Percentiles rank a stretch among this genome's conserved stretches.
Evolutionary conservation across 2,797 vertebrate species (phyloP).

Genomic region (Antrozous pallidus): DNA sequence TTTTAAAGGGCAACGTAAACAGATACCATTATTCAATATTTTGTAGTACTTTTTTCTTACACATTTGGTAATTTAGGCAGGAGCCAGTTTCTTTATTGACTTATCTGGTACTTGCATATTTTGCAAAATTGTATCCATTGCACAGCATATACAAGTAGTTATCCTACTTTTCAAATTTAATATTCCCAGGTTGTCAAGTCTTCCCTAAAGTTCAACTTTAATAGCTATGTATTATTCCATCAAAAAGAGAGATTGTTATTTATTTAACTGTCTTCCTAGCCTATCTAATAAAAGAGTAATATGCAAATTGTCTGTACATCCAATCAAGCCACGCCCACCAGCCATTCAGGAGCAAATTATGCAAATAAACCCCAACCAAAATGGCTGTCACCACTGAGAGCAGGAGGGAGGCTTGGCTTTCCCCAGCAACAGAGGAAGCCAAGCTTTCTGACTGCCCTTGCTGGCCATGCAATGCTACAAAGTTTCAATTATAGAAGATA

Average conservation of each 20-base stretch:
- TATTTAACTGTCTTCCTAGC: not conserved
- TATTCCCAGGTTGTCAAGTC: not conserved
- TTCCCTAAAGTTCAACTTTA: not conserved
- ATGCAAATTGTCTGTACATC: too few relatives aligned
- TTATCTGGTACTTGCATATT: not conserved
- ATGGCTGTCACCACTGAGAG: too few relatives aligned
- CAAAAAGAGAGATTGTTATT: not conserved
- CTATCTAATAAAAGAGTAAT: too few relatives aligned
- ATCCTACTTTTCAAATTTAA: conserved; percentile 20
- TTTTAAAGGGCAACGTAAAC: not conserved
- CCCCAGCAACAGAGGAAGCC: too few relatives aligned
- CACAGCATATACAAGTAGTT: not conserved
- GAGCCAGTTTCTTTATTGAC: not conserved
- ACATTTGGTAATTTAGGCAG: not conserved
- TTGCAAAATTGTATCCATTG: not conserved
- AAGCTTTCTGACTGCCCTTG: too few relatives aligned
- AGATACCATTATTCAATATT: not conserved
- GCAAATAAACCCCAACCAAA: too few relatives aligned
- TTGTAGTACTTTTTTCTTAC: not conserved
- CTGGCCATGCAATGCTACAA: too few relatives aligned
- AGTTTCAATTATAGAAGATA: too few relatives aligned
- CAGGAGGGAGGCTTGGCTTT: too few relatives aligned
- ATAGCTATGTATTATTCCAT: not conserved
- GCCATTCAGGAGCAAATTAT: too few relatives aligned
- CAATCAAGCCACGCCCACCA: too few relatives aligned